These are phyloP conservation scores for Pycnonotus jocosus DNA, from an alignment of 2,113 vertebrate species.

Conservation along the genomic window DNA sequence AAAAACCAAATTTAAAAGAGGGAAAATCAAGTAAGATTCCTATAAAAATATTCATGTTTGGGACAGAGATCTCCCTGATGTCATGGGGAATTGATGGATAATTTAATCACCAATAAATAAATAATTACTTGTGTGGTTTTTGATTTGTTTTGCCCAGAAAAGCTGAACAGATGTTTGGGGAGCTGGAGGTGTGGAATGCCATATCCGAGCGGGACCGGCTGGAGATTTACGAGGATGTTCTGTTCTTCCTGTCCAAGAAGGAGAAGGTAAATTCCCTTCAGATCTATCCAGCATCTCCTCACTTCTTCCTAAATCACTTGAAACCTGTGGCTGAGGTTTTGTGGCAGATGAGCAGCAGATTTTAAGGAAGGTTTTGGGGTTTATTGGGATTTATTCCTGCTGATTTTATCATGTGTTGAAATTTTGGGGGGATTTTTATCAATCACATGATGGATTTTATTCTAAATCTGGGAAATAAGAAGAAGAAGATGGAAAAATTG, in stretches of 20 bases:
- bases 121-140: accelerated
- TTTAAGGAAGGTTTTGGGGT: not conserved
- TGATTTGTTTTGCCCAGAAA: not conserved
- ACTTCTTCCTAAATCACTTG: accelerated
- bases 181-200: not conserved
- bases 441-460: accelerated
- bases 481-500: accelerated
- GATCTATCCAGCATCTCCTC: accelerated
- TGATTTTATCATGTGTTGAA: accelerated
- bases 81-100: accelerated
- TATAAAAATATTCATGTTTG: accelerated
- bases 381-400: not conserved
- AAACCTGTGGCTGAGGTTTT: not conserved
- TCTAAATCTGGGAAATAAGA: not conserved
- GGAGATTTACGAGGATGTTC: not conserved
- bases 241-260: not conserved
- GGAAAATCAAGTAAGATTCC: not conserved
- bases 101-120: accelerated
- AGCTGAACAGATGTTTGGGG: not conserved
- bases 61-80: not conserved
- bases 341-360: accelerated
- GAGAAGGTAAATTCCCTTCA: not conserved
- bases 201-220: not conserved
- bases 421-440: not conserved
- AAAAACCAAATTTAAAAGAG: not conserved